phyloP scores from a whole-genome alignment of 2,113 vertebrate genomes.

The Pitta sordida region DNA sequence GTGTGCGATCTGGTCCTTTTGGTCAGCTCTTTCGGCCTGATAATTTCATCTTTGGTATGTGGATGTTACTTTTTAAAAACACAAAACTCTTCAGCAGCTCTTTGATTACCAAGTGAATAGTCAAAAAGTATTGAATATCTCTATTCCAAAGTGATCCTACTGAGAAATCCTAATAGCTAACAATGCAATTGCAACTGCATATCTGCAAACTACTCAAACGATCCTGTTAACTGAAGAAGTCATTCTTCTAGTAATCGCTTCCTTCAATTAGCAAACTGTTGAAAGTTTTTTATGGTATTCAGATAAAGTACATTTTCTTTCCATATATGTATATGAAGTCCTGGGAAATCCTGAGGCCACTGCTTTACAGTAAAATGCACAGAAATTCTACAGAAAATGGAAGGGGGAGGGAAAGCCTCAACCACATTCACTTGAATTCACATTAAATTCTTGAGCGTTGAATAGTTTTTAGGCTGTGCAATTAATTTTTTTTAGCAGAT shows the following conservation, averaged over 20 bases:
- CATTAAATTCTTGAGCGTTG: neutral
- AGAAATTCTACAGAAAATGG: neutral
- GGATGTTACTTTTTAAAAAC: neutral
- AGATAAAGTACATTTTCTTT: neutral
- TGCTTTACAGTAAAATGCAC: neutral
- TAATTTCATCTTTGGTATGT: constrained; percentile 93
- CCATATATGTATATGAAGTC: neutral
- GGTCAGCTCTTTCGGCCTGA: constrained; percentile 92
- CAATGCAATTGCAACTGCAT: neutral
- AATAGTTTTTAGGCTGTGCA: neutral
- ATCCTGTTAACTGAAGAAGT: neutral
- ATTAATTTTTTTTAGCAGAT: neutral
- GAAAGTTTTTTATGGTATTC: neutral
- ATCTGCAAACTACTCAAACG: neutral
- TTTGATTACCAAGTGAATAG: neutral
- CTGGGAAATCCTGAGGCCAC: neutral
- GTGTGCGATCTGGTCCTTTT: constrained; percentile 89
- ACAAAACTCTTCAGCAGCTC: neutral
- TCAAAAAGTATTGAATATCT: neutral
- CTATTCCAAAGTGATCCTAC: neutral
- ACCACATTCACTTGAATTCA: neutral
- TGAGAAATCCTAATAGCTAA: neutral
- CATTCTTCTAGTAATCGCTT: neutral
- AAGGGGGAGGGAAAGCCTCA: neutral
- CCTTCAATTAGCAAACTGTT: neutral